Evolutionary conservation across 2,113 vertebrate genomes (phyloP).

Genomic region (Cottus gobio): DNA sequence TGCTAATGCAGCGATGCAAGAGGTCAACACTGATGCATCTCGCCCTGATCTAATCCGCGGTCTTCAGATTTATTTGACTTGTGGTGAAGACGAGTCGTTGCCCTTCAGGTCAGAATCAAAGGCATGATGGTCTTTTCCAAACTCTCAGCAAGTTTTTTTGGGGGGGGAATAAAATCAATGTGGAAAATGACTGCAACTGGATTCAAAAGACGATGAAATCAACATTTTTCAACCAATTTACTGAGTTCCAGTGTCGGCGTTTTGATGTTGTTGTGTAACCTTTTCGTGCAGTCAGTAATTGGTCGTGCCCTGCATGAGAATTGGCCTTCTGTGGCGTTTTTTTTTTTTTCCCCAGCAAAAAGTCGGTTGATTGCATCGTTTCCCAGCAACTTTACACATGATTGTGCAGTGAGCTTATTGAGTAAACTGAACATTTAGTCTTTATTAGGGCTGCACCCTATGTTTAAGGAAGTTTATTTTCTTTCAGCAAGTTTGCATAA

Average conservation of each 20-base stretch:
- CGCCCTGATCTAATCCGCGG: slow-evolving; percentile 4
- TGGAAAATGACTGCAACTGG: slow-evolving; percentile 6
- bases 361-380: slow-evolving; percentile 26
- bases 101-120: slow-evolving; percentile 51
- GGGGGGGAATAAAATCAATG: slow-evolving; percentile 19
- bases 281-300: slow-evolving; percentile 1
- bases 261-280: slow-evolving; percentile 25
- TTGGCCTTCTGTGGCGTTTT: slow-evolving; percentile 1
- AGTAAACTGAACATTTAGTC: slow-evolving; percentile 22
- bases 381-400: slow-evolving; percentile 24
- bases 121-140: slow-evolving; percentile 22
- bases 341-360: slow-evolving; percentile 2
- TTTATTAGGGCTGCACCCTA: slow-evolving; percentile 25
- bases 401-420: slow-evolving; percentile 20
- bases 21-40: not conserved
- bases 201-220: slow-evolving; percentile 44
- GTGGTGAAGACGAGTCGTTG: slow-evolving; percentile 24
- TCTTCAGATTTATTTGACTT: slow-evolving; percentile 30
- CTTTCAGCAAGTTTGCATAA: slow-evolving; percentile 32
- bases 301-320: slow-evolving; percentile 6
- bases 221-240: slow-evolving; percentile 3
- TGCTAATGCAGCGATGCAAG: not conserved
- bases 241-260: not conserved
- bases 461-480: slow-evolving; percentile 6
- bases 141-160: not conserved